phyloP scores from a whole-genome alignment of 2,797 vertebrate genomes.

The Scolopax bukidnonensis region DNA sequence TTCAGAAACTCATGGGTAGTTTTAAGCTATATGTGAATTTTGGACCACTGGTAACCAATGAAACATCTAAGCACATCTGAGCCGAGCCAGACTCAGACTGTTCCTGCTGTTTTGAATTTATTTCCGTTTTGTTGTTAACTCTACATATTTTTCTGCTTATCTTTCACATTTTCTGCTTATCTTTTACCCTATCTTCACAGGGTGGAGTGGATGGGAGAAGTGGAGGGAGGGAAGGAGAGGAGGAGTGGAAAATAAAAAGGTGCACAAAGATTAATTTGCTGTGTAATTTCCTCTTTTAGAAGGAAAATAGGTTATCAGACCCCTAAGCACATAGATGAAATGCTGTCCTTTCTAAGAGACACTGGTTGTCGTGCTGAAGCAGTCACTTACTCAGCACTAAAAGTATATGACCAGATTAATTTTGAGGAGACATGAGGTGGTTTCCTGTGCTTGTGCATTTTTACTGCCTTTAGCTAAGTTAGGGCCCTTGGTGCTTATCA shows the following conservation, averaged over 20 bases:
- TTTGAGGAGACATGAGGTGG: not conserved
- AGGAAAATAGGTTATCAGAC: not conserved
- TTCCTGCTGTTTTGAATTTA: not conserved
- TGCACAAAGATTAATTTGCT: constrained; percentile 27
- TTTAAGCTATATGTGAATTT: not conserved
- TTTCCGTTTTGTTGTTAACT: not conserved
- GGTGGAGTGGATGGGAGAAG: not conserved
- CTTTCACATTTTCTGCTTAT: not conserved
- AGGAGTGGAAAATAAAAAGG: not conserved
- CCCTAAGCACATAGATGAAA: not conserved
- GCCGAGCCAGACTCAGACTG: not conserved
- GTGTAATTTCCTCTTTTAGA: not conserved
- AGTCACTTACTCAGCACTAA: constrained; percentile 28
- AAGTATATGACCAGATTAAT: not conserved
- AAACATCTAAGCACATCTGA: not conserved
- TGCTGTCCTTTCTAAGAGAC: not conserved
- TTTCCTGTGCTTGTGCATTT: not conserved
- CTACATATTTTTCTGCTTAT: not conserved
- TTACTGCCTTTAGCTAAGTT: constrained; percentile 18
- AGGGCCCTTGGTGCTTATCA: constrained; percentile 10
- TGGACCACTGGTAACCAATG: not conserved
- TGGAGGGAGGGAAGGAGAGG: not conserved
- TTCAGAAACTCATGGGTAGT: not conserved
- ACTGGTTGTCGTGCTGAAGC: not conserved
- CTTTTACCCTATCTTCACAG: not conserved